Base-by-base conservation (phyloP, 1,140 invertebrate species). In the Sipha flava region DNA sequence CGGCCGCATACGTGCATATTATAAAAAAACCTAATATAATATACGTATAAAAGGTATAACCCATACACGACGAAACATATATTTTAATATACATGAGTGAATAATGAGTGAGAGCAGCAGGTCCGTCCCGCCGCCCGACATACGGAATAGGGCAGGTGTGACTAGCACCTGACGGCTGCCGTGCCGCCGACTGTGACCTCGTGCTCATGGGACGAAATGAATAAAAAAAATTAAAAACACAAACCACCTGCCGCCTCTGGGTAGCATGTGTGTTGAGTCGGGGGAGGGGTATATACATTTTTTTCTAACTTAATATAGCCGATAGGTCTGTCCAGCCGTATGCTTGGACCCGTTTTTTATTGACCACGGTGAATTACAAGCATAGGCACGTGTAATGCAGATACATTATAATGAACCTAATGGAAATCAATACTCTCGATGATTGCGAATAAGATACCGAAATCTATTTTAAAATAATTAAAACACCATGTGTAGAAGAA, bases 81-180 rank as follows among this genome's bases (percentile, higher is more conserved):
- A 14, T 62, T 16, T 43, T 23, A 68, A 29, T 45, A 45, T 45
- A 40, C 23, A 40, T 68, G 40, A 37, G 23, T 34, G 18, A 34
- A n/a, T 16, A 21, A 34, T 34, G 31, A 62, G 29, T 34, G 18
- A 23, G 26, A 77, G 47, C 10, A 77, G 73, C 73, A 23, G n/a
- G 29, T 75, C 26, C 49, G 70, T 18, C 31, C 16, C 12, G 18
- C 54, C 54, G 54, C 43, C 73, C 31, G 52, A 57, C 73, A 59
- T 57, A 40, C 29, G 49, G 47, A 59, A 59, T 43, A 9, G 49
- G 49, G 73, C 73, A 77, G 73, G 73, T 77, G 73, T 59, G 73
- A 77, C 34, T 43, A 77, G 52, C 73, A 77, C 73, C 73, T 77
- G 73, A 77, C 73, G 23, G n/a, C n/a, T 34, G 14, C n/a, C 31